Conservation (phyloP, 2,113 vertebrate species). For the Aptenodytes patagonicus region DNA sequence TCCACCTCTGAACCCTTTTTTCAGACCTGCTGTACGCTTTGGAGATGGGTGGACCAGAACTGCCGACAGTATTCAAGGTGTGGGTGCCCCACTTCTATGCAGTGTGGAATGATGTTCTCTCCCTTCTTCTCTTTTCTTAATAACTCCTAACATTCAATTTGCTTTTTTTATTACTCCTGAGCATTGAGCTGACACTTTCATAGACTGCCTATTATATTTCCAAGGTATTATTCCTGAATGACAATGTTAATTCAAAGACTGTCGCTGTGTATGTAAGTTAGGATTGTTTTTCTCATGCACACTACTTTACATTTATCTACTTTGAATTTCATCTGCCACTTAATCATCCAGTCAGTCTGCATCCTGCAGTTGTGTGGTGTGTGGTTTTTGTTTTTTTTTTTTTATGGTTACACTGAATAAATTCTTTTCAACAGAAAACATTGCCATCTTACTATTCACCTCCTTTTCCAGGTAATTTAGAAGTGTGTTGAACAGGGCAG, state of each 20-base stretch:
- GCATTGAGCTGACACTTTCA: not conserved
- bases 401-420: not conserved
- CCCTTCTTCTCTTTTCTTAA: not conserved
- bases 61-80: not conserved
- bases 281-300: not conserved
- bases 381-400: not conserved
- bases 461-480: not conserved
- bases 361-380: not conserved
- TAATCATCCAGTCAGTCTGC: constrained; percentile 10
- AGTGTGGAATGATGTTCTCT: not conserved
- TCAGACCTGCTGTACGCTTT: not conserved
- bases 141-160: not conserved
- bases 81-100: not conserved
- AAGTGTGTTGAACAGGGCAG: not conserved
- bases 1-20: not conserved
- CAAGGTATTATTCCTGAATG: not conserved
- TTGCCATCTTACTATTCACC: not conserved
- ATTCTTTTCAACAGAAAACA: constrained; percentile 26
- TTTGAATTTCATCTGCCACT: constrained; percentile 17
- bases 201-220: not conserved
- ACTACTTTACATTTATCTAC: not conserved
- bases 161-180: not conserved
- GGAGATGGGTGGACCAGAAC: not conserved
- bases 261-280: not conserved
- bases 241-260: not conserved